Conservation (phyloP, 2,797 vertebrate genomes). For the Tinamus major region DNA sequence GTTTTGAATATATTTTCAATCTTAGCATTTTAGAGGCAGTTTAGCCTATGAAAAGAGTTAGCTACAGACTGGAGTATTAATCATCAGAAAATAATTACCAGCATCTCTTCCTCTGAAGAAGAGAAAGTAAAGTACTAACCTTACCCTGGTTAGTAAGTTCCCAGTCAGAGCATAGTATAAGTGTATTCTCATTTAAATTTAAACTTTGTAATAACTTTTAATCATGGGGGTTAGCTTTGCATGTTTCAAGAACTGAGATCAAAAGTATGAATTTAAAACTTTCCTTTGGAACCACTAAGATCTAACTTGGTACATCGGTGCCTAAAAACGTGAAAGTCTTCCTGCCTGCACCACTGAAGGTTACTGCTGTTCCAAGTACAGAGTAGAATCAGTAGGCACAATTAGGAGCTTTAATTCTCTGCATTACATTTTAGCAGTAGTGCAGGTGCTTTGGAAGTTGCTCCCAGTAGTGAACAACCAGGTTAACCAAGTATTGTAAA, state of each 20-base stretch:
- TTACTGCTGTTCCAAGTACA: background rate
- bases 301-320: background rate
- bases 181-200: rapidly evolving
- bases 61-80: background rate
- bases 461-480: background rate
- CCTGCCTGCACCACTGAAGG: background rate
- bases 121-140: too few relatives aligned
- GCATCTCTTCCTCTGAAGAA: background rate
- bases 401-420: background rate
- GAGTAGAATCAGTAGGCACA: rapidly evolving
- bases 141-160: background rate
- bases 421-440: background rate
- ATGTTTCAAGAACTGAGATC: background rate
- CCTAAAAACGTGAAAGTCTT: background rate
- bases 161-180: background rate
- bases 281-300: background rate
- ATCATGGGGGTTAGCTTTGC: background rate
- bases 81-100: background rate
- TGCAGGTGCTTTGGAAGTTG: background rate
- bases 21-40: background rate
- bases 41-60: background rate
- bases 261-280: background rate
- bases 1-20: background rate
- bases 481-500: background rate
- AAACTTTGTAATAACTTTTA: background rate